phyloP scores from a whole-genome alignment of 2,888 invertebrate species.

The Melanophora roralis region DNA sequence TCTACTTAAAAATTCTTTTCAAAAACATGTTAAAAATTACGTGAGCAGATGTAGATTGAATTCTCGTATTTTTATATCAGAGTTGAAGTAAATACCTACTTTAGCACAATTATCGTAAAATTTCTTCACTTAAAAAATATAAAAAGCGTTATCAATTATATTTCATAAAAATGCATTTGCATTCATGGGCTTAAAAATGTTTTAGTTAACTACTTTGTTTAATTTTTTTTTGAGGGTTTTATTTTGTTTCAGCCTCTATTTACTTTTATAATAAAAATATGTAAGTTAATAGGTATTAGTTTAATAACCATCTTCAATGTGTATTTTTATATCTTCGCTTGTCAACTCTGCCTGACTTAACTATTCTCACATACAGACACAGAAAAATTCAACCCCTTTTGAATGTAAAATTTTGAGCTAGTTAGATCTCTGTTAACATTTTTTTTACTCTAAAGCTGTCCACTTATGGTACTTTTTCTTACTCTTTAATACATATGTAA shows the following conservation, averaged over 20 bases:
- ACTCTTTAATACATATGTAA: constrained; percentile 9
- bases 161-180: constrained; percentile 27
- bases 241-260: background rate
- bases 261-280: background rate
- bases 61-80: no score
- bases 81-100: no score
- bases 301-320: background rate
- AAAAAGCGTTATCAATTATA: no score
- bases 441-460: constrained; percentile 21
- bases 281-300: no score
- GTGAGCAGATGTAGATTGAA: no score
- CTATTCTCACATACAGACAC: background rate
- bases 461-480: background rate
- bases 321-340: no score
- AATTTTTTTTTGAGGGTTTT: background rate
- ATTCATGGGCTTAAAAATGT: no score
- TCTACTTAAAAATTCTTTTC: no score
- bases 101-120: no score
- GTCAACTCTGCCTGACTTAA: background rate
- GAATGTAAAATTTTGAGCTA: background rate
- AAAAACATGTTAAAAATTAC: no score
- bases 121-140: no score
- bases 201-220: constrained; percentile 29
- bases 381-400: constrained; percentile 21
- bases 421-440: constrained; percentile 44